These are phyloP conservation scores for Drosophila sproati DNA, from an alignment of 1,140 invertebrate genomes.

Conservation along the genomic window DNA sequence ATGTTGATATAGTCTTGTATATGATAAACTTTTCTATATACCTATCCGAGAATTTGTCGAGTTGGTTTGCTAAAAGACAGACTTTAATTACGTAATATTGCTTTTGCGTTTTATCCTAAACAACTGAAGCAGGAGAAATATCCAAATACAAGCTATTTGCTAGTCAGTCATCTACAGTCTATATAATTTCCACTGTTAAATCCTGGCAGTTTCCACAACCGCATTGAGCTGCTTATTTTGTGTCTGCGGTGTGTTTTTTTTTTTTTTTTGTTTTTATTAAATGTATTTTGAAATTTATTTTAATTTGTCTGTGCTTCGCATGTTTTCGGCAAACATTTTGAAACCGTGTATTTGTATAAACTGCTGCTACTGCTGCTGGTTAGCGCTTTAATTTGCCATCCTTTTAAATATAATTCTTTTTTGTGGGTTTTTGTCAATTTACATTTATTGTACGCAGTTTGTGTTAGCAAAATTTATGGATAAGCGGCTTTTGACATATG, in stretches of 20 bases:
- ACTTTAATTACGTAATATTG: too few species aligned
- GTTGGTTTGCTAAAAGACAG: too few species aligned
- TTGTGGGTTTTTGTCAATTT: slow-evolving; percentile 47
- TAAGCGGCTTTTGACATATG: slow-evolving; percentile 11
- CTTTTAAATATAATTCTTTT: slow-evolving; percentile 51
- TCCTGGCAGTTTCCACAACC: slow-evolving; percentile 40
- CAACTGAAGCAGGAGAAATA: too few species aligned
- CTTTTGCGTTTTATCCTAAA: too few species aligned
- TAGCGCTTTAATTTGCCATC: slow-evolving; percentile 32
- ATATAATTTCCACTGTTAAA: neutral
- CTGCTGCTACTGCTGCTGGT: slow-evolving; percentile 7
- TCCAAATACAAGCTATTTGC: too few species aligned
- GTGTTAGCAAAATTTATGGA: slow-evolving; percentile 28
- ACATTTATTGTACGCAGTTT: slow-evolving; percentile 48
- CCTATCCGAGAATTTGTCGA: too few species aligned
- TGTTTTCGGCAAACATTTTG: slow-evolving; percentile 15
- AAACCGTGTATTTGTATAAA: slow-evolving; percentile 2
- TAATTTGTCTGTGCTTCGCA: slow-evolving; percentile 13
- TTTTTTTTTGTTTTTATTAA: slow-evolving; percentile 18
- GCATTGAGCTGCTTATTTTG: slow-evolving; percentile 57
- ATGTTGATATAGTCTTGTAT: too few species aligned
- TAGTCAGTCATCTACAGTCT: too few species aligned
- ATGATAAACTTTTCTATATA: too few species aligned
- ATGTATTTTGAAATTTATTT: slow-evolving; percentile 50
- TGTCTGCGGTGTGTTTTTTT: slow-evolving; percentile 44